A percentile compares a stretch with the other conserved stretches of the same genome.
phyloP scores from a whole-genome alignment of 2,113 vertebrate genomes.

The Hypomesus transpacificus region DNA sequence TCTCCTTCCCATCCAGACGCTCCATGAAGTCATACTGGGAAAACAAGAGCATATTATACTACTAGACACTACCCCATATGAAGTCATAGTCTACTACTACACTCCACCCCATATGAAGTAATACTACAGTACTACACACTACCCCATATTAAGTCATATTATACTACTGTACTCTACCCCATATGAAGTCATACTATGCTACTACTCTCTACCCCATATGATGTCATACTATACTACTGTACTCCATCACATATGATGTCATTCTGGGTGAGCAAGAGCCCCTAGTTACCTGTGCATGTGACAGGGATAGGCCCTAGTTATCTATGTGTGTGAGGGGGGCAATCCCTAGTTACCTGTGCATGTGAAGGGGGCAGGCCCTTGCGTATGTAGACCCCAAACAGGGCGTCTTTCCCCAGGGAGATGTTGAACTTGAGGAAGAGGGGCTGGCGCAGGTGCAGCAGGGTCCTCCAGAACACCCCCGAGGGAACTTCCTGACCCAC shows the following conservation, averaged over 20 bases:
- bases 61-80: neutral
- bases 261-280: no score
- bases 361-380: conserved; percentile 87
- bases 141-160: no score
- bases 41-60: neutral
- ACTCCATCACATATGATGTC: no score
- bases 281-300: neutral
- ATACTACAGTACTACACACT: no score
- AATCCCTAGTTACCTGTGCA: conserved; percentile 73
- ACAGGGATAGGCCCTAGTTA: neutral
- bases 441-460: conserved; percentile 82
- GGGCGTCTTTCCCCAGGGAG: conserved; percentile 85
- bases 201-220: no score
- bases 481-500: conserved; percentile 86
- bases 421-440: conserved; percentile 92
- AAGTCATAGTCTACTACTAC: no score
- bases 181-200: no score
- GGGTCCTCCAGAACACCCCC: conserved; percentile 84
- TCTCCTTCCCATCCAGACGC: conserved; percentile 86
- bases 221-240: no score
- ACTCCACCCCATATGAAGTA: no score
- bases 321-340: neutral
- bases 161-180: no score
- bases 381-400: conserved; percentile 87
- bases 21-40: conserved; percentile 89